phyloP scores from a whole-genome alignment of 2,888 invertebrate species.

The Dione vanillae region DNA sequence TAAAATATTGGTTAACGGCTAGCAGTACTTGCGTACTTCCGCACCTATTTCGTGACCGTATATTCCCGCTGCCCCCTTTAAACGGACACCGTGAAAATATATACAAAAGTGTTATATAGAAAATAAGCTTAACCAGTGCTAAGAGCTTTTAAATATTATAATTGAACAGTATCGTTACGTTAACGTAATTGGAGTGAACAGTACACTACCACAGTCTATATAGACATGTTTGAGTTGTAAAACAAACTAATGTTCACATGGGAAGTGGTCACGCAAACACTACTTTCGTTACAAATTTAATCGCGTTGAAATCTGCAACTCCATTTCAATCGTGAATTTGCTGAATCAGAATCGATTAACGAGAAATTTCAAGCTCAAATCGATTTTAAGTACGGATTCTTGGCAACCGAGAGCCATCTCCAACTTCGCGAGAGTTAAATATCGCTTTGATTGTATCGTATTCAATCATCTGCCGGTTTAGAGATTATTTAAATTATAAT shows the following conservation, averaged over 20 bases:
- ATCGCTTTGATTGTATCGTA: conserved; percentile 60
- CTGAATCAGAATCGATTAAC: conserved; percentile 72
- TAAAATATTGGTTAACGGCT: too few species aligned
- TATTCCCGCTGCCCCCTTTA: too few species aligned
- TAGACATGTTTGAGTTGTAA: conserved; percentile 31
- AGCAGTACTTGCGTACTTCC: too few species aligned
- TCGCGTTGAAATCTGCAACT: conserved; percentile 59
- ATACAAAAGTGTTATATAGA: too few species aligned
- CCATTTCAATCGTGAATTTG: conserved; percentile 62
- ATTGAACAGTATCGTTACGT: too few species aligned
- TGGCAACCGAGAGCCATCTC: conserved; percentile 52
- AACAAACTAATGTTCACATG: conserved; percentile 38
- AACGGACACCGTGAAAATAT: too few species aligned
- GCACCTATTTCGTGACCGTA: too few species aligned
- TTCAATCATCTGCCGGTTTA: conserved; percentile 49
- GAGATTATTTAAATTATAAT: conserved; percentile 47
- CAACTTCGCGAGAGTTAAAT: conserved; percentile 57
- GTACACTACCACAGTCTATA: neutral
- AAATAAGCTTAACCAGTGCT: too few species aligned
- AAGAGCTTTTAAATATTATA: neutral
- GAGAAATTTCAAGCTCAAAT: conserved; percentile 65
- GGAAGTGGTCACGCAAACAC: conserved; percentile 48
- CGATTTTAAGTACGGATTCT: conserved; percentile 57
- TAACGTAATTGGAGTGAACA: too few species aligned
- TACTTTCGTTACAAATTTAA: conserved; percentile 52